Evolutionary conservation across 2,113 vertebrate genomes (phyloP).

Genomic region (Cyanistes caeruleus): DNA sequence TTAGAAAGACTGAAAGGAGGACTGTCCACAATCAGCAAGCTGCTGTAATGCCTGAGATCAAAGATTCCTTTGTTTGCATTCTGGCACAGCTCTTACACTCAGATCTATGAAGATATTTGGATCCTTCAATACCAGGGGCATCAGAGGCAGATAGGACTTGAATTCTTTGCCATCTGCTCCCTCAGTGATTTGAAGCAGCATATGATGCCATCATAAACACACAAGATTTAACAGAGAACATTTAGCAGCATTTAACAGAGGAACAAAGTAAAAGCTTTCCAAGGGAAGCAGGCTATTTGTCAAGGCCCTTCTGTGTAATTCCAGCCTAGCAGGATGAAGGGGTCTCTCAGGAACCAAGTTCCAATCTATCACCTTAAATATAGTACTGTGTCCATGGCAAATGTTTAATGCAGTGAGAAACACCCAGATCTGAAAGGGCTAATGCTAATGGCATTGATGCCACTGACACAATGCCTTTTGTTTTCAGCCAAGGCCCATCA

Average conservation of each 20-base stretch:
- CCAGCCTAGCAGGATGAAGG: background rate
- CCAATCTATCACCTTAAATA: background rate
- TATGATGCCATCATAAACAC: background rate
- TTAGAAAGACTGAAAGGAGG: constrained; percentile 2
- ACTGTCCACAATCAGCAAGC: background rate
- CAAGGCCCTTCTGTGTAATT: background rate
- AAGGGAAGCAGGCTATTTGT: background rate
- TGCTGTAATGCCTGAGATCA: background rate
- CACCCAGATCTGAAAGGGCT: background rate
- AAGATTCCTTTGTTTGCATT: constrained; percentile 22
- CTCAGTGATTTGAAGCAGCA: background rate
- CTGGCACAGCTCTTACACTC: background rate
- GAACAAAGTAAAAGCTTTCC: background rate
- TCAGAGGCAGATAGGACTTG: background rate
- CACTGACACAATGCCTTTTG: background rate
- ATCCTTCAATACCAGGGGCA: background rate
- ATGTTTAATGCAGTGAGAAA: background rate
- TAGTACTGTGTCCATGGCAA: background rate
- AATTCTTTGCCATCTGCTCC: constrained; percentile 30
- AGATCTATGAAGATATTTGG: background rate
- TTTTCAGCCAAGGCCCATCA: background rate
- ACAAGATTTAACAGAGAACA: background rate
- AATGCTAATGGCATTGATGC: background rate
- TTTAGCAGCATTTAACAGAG: background rate
- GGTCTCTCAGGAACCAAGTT: background rate